Evolutionary conservation across 2,888 invertebrate genomes (phyloP).

Genomic region (Torymus aiolomorphi): DNA sequence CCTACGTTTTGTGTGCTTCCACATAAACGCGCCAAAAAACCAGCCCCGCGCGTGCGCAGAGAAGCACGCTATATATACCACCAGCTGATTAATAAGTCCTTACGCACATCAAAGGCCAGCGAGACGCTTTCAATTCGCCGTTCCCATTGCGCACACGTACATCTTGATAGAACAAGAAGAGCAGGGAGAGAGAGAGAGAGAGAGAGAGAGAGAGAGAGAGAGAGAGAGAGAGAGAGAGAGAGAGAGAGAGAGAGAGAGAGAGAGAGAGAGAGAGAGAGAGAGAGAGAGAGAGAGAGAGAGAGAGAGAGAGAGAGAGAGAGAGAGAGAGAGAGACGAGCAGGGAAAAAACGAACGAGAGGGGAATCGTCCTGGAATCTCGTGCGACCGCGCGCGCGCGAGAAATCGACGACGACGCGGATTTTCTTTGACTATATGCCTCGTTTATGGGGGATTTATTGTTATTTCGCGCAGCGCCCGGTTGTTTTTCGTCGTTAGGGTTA

Average conservation of each 20-base stretch:
- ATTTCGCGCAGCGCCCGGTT: too few relatives aligned
- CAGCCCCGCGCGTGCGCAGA: too few relatives aligned
- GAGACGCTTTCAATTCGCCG: neutral
- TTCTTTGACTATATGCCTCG: too few relatives aligned
- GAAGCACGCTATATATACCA: too few relatives aligned
- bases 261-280: neutral
- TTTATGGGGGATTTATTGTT: too few relatives aligned
- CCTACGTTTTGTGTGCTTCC: too few relatives aligned
- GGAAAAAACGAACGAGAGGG: neutral
- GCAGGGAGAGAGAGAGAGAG: neutral
- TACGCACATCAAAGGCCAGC: neutral
- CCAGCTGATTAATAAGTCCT: too few relatives aligned
- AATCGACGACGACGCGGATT: too few relatives aligned
- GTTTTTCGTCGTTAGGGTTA: too few relatives aligned
- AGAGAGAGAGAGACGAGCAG: neutral
- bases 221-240: neutral
- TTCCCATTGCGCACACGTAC: neutral
- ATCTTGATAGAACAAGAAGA: too few relatives aligned
- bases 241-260: neutral
- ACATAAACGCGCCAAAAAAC: too few relatives aligned
- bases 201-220: neutral
- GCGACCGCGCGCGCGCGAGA: neutral
- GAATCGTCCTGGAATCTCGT: slow-evolving; percentile 3
- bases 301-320: neutral
- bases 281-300: neutral